phyloP scores from a whole-genome alignment of 2,113 vertebrate genomes.

The Montifringilla adamsi region DNA sequence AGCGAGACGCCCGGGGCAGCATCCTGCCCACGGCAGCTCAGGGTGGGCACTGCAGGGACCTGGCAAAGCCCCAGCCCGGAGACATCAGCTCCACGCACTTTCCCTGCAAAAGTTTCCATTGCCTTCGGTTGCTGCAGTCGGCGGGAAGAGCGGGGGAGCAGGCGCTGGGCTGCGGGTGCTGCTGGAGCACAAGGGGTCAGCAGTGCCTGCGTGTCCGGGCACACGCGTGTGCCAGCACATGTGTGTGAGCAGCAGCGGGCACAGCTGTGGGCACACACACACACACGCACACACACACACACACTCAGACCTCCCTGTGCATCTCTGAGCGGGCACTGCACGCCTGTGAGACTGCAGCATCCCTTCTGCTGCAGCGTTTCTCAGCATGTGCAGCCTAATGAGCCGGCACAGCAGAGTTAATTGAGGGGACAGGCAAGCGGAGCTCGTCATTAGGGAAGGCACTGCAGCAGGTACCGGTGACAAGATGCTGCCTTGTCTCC shows the following conservation, averaged over 20 bases:
- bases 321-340: not conserved
- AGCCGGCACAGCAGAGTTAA: constrained; percentile 33
- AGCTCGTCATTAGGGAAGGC: not conserved
- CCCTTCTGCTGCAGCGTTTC: not conserved
- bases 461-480: not conserved
- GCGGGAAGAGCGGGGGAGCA: not conserved
- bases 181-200: not conserved
- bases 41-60: not conserved
- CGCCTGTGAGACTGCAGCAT: constrained; percentile 32
- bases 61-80: not conserved
- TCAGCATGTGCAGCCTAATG: constrained; percentile 17
- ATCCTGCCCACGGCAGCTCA: not conserved
- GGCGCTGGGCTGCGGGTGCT: rapidly evolving
- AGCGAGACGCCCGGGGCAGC: not conserved
- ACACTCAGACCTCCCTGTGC: not conserved
- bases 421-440: not conserved
- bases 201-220: rapidly evolving
- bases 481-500: constrained; percentile 26
- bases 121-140: not conserved
- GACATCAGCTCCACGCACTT: rapidly evolving
- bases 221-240: not conserved
- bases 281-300: not conserved
- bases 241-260: not conserved
- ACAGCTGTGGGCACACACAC: not conserved
- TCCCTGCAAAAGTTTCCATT: not conserved